Evolutionary conservation across 2,113 vertebrate genomes (phyloP).

Genomic region (Rhizomys pruinosus): DNA sequence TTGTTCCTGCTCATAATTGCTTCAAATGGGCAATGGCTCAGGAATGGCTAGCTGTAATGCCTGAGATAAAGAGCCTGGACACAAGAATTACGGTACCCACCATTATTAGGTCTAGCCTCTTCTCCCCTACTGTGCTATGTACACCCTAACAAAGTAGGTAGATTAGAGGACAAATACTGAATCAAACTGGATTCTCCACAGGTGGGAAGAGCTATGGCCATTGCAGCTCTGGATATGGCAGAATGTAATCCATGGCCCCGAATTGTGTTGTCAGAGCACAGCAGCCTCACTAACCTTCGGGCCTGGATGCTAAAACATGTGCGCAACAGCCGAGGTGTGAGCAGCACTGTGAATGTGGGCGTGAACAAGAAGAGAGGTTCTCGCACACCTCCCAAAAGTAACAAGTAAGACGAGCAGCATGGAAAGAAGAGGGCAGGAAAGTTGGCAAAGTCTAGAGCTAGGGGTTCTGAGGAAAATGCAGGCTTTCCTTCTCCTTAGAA

Average conservation of each 20-base stretch:
- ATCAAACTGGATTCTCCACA: constrained; percentile 69
- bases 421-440: not conserved
- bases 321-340: constrained; percentile 89
- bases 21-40: not conserved
- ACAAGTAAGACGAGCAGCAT: constrained; percentile 83
- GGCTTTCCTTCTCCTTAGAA: not conserved
- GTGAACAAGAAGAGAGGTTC: constrained; percentile 82
- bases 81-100: not conserved
- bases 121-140: not conserved
- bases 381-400: constrained; percentile 87
- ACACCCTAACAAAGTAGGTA: not conserved
- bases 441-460: not conserved
- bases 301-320: constrained; percentile 96
- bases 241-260: constrained; percentile 97
- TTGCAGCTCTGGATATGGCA: constrained; percentile 95
- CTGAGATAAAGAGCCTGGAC: not conserved
- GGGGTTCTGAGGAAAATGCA: not conserved
- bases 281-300: constrained; percentile 92
- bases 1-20: not conserved
- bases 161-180: not conserved
- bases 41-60: not conserved
- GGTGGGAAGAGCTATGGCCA: constrained; percentile 94
- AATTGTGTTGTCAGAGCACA: constrained; percentile 95
- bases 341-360: constrained; percentile 47
- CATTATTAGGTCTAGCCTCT: not conserved